phyloP scores from a whole-genome alignment of 2,113 vertebrate genomes.

The Delphinapterus leucas region DNA sequence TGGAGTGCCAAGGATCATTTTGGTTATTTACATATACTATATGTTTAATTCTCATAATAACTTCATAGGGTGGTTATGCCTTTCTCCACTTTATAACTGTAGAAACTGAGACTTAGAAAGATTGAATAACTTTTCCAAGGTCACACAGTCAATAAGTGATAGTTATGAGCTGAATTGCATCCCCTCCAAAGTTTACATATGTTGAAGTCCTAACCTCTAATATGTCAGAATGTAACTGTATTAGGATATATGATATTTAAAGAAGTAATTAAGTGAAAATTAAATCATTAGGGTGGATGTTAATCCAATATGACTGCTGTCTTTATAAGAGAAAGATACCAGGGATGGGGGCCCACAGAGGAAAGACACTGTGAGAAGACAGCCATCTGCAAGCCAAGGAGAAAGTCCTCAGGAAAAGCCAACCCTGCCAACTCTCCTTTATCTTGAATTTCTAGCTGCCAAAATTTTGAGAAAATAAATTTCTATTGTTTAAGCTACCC shows the following conservation, averaged over 20 bases:
- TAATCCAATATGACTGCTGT: not conserved
- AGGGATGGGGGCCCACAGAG: not conserved
- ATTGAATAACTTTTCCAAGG: not conserved
- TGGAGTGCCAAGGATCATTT: not conserved
- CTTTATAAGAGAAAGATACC: not conserved
- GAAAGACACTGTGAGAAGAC: not conserved
- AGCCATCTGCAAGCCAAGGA: not conserved
- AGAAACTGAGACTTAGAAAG: not conserved
- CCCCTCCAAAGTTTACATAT: not conserved
- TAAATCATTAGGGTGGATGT: not conserved
- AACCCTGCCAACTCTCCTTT: not conserved
- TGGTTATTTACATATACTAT: not conserved
- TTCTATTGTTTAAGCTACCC: not conserved
- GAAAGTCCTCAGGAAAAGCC: not conserved
- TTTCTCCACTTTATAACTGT: not conserved
- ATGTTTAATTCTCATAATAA: not conserved
- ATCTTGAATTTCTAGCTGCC: not conserved
- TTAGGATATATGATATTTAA: not conserved
- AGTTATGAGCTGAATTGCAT: not conserved
- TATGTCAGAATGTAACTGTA: not conserved
- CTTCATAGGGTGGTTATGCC: not conserved
- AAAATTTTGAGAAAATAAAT: not conserved
- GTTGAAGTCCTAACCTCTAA: not conserved
- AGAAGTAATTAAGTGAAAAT: not conserved
- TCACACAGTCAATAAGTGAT: not conserved